Percentiles rank a stretch among this genome's conserved stretches.
Evolutionary conservation across 2,797 vertebrate genomes (phyloP).

Genomic region (Chrosomus eos): DNA sequence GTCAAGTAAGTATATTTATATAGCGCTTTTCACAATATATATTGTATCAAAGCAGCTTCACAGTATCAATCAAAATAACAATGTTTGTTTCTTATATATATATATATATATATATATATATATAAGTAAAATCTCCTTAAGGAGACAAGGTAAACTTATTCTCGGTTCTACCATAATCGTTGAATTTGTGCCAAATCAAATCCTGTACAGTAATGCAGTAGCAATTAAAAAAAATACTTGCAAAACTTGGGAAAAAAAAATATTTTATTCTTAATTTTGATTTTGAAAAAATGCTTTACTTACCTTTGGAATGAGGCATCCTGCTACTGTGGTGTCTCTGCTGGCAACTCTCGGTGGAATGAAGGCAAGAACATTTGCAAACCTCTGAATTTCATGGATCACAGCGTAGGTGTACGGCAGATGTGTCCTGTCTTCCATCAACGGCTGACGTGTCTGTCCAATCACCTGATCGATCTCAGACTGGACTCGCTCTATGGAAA

Average conservation of each 20-base stretch:
- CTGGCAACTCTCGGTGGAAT: conserved; percentile 56
- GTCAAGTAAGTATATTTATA: no score
- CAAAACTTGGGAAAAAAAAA: neutral
- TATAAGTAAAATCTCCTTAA: no score
- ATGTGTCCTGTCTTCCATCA: conserved; percentile 48
- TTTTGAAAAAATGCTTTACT: neutral
- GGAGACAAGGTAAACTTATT: no score
- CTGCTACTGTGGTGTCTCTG: conserved; percentile 57
- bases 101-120: no score
- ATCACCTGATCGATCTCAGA: conserved; percentile 60
- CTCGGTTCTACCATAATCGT: neutral
- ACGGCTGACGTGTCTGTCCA: conserved; percentile 44
- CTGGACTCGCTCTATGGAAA: conserved; percentile 52
- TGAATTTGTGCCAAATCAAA: neutral
- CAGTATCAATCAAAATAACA: no score
- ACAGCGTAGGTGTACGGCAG: conserved; percentile 62
- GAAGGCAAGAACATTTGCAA: conserved; percentile 59
- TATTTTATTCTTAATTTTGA: neutral
- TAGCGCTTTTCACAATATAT: no score
- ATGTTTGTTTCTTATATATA: no score
- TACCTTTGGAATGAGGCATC: conserved; percentile 62
- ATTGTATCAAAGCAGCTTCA: no score
- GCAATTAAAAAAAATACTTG: no score
- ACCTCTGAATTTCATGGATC: conserved; percentile 61
- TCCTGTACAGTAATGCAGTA: neutral